Conservation (phyloP, 2,888 invertebrate species). For the Pyrrhia umbra region DNA sequence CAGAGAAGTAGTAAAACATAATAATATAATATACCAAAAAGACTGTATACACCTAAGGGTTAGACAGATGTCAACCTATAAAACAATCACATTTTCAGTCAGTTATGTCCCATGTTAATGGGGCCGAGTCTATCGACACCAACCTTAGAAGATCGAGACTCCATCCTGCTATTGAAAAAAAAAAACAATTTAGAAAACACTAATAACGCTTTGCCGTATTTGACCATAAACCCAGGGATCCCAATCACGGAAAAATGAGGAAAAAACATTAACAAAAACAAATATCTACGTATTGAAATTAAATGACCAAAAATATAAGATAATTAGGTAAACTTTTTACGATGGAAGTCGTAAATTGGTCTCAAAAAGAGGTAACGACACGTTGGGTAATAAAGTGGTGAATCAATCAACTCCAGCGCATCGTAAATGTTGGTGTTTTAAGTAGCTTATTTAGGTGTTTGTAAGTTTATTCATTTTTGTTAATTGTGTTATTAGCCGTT, state of each 20-base stretch:
- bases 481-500: conserved; percentile 2
- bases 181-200: background rate
- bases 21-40: too few relatives aligned
- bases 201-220: background rate
- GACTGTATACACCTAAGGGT: too few relatives aligned
- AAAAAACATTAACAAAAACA: background rate
- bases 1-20: too few relatives aligned
- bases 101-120: too few relatives aligned
- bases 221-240: background rate
- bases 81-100: too few relatives aligned
- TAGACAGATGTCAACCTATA: too few relatives aligned
- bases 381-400: conserved; percentile 34
- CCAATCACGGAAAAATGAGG: background rate
- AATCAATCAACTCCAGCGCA: conserved; percentile 59
- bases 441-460: conserved; percentile 34
- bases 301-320: conserved; percentile 4
- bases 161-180: background rate
- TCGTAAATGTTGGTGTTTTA: conserved; percentile 47
- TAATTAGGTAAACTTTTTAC: conserved; percentile 15
- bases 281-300: background rate
- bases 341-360: conserved; percentile 42
- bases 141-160: background rate
- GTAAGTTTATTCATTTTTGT: background rate
- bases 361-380: conserved; percentile 46
- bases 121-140: background rate